Evolutionary conservation across 2,797 vertebrate species (phyloP), one percentile per base, ranked within the genome.

Genomic region (Poeciliopsis infans): DNA sequence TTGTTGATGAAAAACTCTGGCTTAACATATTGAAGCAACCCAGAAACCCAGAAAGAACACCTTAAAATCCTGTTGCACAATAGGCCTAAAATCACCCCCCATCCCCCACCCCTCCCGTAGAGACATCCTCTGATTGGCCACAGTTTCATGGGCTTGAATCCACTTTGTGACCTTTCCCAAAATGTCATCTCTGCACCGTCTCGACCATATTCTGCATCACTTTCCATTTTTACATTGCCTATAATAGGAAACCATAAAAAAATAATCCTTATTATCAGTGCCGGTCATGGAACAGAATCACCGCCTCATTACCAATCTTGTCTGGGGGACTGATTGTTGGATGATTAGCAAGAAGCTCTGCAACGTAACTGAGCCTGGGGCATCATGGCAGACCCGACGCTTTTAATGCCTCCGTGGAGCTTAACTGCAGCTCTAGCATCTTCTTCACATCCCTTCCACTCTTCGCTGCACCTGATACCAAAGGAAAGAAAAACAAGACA

Each of bases 171-270:
- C 90, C 91, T 93, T 92, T 75, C 90, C 85, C 83, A 85, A 92
- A 93, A 90, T 93, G 91, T 88, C 91, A 91, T 75, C 79, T 23
- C 45, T 3, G 39, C 78, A 72, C 79, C 49, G 74, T 85, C 85
- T 80, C 75, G 46, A 64, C 84, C 77, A 78, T 83, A 79, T 77
- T 85, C 80, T 82, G 74, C 59, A 20, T 85, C 82, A 49, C 79
- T 80, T 79, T 90, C 69, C 84, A 53, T 83, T 89, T 91, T 91
- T 80, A 81, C 74, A 55, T 41, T 47, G 0, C 80, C 86, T 90
- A 84, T 92, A 83, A 93, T 85, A 85, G 76, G 86, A 92, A 83
- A 73, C 82, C 76, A 89, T 93, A 85, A 93, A 92, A 93, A 92
- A 91, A 86, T 85, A 89, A 92, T 91, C 88, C 88, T 88, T 92